Conservation (phyloP, 2,888 invertebrate genomes). For the Stramonita haemastoma region DNA sequence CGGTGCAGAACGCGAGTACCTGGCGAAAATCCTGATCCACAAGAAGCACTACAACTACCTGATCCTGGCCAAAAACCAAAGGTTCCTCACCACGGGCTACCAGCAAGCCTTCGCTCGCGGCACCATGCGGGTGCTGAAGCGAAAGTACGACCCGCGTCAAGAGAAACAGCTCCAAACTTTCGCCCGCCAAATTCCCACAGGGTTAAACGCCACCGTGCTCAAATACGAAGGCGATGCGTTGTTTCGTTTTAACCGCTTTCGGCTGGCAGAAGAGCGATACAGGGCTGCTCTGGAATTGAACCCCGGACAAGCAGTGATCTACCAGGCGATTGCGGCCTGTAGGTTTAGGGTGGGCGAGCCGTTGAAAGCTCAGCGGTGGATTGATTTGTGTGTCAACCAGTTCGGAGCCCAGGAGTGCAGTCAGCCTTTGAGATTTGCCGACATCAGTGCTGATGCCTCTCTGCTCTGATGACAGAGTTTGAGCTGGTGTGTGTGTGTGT, state of each 20-base stretch:
- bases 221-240: slow-evolving; percentile 67
- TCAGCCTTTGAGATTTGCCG: neutral
- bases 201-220: slow-evolving; percentile 62
- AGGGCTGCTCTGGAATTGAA: slow-evolving; percentile 51
- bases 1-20: slow-evolving; percentile 59
- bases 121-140: slow-evolving; percentile 59
- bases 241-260: slow-evolving; percentile 56
- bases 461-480: neutral
- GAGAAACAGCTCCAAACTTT: slow-evolving; percentile 46
- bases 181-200: slow-evolving; percentile 52
- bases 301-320: slow-evolving; percentile 50
- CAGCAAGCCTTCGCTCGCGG: slow-evolving; percentile 60
- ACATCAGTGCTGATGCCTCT: slow-evolving; percentile 12
- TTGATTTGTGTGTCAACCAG: neutral
- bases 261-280: slow-evolving; percentile 56
- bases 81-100: slow-evolving; percentile 57
- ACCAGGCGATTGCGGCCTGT: slow-evolving; percentile 54
- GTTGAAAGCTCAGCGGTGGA: slow-evolving; percentile 2
- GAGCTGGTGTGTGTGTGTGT: neutral
- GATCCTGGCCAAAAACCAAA: slow-evolving; percentile 51
- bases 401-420: slow-evolving; percentile 1
- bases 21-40: slow-evolving; percentile 58
- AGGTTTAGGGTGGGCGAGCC: slow-evolving; percentile 20
- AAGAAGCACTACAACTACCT: slow-evolving; percentile 65
- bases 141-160: slow-evolving; percentile 41